Conservation (phyloP, 2,113 vertebrate genomes). For the Porphyrio hochstetteri region DNA sequence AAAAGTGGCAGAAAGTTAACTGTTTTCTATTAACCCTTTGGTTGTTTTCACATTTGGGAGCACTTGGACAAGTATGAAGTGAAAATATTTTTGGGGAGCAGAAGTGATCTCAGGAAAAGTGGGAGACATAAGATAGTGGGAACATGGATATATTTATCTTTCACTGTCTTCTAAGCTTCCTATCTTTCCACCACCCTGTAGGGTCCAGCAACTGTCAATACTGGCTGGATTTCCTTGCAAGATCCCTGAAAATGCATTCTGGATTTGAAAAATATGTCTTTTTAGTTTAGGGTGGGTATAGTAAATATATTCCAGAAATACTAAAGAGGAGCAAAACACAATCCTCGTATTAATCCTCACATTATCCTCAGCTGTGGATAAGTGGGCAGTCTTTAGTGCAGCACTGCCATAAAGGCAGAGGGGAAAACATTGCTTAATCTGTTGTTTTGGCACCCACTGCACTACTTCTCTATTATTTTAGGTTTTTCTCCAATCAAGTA, state of each 20-base stretch:
- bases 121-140: background rate
- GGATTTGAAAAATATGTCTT: background rate
- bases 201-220: background rate
- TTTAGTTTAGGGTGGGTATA: background rate
- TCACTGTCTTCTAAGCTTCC: background rate
- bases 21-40: background rate
- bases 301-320: background rate
- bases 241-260: background rate
- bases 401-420: background rate
- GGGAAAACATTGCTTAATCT: background rate
- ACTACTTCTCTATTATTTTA: background rate
- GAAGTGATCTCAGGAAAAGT: background rate
- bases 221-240: background rate
- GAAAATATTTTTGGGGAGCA: background rate
- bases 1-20: background rate
- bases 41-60: background rate
- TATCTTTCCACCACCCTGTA: background rate
- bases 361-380: background rate
- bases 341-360: background rate
- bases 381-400: background rate
- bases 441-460: background rate
- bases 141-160: background rate
- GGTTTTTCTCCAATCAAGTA: background rate
- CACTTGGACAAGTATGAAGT: background rate
- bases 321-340: background rate